Percentiles rank a stretch among this genome's conserved stretches.
phyloP scores from a whole-genome alignment of 1,140 invertebrate genomes.

The Diuraphis noxia region DNA sequence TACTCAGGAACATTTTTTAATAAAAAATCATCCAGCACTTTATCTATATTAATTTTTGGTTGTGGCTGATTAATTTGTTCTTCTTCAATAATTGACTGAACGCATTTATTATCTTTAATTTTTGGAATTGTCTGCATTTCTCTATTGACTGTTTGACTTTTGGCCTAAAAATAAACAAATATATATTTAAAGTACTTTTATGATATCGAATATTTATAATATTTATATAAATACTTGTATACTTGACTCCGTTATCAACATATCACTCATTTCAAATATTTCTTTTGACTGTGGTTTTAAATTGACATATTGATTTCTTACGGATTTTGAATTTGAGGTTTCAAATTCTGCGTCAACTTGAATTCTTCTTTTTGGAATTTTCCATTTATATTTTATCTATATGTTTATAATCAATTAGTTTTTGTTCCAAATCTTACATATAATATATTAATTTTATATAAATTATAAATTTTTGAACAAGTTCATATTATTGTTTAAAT shows the following conservation, averaged over 20 bases:
- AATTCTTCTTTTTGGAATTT: conserved; percentile 2
- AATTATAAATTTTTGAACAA: not conserved
- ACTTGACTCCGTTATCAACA: not conserved
- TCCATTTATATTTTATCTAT: conserved; percentile 38
- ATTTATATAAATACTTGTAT: not conserved
- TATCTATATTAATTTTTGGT: not conserved
- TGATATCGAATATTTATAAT: not conserved
- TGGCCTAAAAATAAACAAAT: not conserved
- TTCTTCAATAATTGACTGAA: conserved; percentile 11
- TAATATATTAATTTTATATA: not conserved
- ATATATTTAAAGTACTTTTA: not conserved
- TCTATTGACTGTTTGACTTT: not conserved
- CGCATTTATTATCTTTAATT: conserved; percentile 38
- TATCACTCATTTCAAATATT: conserved; percentile 2
- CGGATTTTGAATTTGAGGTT: not conserved
- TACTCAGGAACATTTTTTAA: conserved; percentile 37
- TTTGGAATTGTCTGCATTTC: conserved; percentile 37
- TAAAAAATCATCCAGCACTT: conserved; percentile 16
- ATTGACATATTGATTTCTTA: conserved; percentile 5
- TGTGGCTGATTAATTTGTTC: conserved; percentile 35
- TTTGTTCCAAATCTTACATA: too few relatives aligned
- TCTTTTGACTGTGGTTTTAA: conserved; percentile 37
- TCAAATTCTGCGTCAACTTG: not conserved
- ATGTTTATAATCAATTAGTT: not conserved
- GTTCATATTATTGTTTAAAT: not conserved